Percentiles rank a stretch among this genome's conserved stretches.
Conservation (phyloP, 2,888 invertebrate species). For the Fabriciana adippe region DNA sequence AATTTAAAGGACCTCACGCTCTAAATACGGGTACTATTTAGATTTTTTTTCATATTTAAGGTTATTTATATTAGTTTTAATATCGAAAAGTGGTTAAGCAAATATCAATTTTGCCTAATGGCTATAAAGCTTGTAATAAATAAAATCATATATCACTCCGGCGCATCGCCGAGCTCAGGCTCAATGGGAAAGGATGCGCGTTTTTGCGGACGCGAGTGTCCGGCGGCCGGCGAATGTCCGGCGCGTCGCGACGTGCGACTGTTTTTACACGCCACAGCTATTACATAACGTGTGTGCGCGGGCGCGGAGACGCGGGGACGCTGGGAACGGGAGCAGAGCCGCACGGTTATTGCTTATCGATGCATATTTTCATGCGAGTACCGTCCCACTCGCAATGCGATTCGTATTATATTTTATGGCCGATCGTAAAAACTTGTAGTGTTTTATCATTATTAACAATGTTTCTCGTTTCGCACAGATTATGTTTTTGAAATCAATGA, state of each 20-base stretch:
- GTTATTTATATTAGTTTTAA: too few species aligned
- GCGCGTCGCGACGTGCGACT: conserved; percentile 30
- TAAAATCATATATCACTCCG: too few species aligned
- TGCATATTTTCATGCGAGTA: conserved; percentile 23
- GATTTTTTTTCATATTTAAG: too few species aligned
- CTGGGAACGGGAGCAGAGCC: conserved; percentile 34
- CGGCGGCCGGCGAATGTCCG: conserved; percentile 29
- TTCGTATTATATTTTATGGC: conserved; percentile 24
- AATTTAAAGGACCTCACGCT: too few species aligned
- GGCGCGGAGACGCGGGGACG: conserved; percentile 4
- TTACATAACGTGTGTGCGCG: conserved; percentile 23
- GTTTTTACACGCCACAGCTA: conserved; percentile 31
- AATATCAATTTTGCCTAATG: too few species aligned
- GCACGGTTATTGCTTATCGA: conserved; percentile 27
- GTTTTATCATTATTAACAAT: conserved; percentile 21
- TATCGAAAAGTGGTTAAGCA: too few species aligned
- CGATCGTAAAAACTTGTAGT: conserved; percentile 19
- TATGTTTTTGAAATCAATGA: too few species aligned
- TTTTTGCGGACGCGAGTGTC: conserved; percentile 43
- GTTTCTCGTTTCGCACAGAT: neutral
- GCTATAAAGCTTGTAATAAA: too few species aligned
- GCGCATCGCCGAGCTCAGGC: neutral
- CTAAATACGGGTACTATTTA: neutral
- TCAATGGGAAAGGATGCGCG: conserved; percentile 47
- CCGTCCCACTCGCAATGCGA: conserved; percentile 6